phyloP scores from a whole-genome alignment of 2,888 invertebrate genomes.

The Dorcus hopei region DNA sequence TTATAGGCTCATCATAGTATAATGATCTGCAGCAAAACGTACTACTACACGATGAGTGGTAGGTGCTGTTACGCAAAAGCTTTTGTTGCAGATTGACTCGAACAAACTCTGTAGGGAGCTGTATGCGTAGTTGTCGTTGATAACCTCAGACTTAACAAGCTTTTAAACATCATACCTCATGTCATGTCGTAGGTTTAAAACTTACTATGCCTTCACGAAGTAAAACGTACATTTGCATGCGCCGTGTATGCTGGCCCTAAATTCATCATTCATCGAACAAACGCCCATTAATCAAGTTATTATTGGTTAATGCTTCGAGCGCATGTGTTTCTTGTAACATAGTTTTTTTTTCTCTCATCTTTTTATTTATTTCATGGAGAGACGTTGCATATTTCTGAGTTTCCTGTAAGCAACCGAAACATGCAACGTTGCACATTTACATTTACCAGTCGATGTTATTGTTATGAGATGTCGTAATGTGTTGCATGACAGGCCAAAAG shows the following conservation, averaged over 20 bases:
- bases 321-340: constrained; percentile 20
- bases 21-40: no score
- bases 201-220: constrained; percentile 1
- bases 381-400: constrained; percentile 14
- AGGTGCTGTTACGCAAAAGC: no score
- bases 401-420: not conserved
- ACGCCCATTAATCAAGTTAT: not conserved
- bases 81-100: no score
- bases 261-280: not conserved
- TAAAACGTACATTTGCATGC: constrained; percentile 7
- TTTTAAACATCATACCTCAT: not conserved
- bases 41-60: no score
- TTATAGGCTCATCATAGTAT: no score
- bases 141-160: not conserved
- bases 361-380: constrained; percentile 2
- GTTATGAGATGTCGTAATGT: constrained; percentile 52
- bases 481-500: constrained; percentile 72
- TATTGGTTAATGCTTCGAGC: constrained; percentile 28
- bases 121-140: no score
- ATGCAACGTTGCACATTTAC: not conserved
- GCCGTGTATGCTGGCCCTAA: not conserved
- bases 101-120: not conserved
- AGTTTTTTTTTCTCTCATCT: constrained; percentile 3
- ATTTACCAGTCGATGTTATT: constrained; percentile 17
- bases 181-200: not conserved